Evolutionary conservation across 2,888 invertebrate genomes (phyloP), one percentile per base, ranked within the genome.

Genomic region (Acronicta alni): DNA sequence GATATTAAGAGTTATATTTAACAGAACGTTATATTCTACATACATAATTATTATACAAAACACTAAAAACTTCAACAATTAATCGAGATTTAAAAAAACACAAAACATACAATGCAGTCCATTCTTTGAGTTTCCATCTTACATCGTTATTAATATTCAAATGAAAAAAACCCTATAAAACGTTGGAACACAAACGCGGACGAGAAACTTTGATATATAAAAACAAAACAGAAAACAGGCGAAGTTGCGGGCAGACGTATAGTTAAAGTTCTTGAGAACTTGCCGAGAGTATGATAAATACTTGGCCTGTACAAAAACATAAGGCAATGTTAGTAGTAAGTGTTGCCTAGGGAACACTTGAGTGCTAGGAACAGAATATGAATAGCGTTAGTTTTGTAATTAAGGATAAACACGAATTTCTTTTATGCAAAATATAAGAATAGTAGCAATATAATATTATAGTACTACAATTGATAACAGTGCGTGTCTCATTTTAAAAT

Each of bases 231-330:
- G 39, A 75, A 74, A 37, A 42, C 55, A 45, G 67, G 30, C 58
- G 35, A 80, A 81, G 77, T 85, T 80, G 66, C 39, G 67, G 44
- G 55, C 74, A 82, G 83, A 84, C 81, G 79, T 82, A 86, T 87
- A 81, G 84, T 78, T 66, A 75, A 86, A 89, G 82, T 88, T 88
- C 46, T 38, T 47, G 61, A 67, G 65, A 79, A 80, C 80, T 83
- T 77, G 75, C 69, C 53, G 75, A 72, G 79, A 77, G 80, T 80
- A 85, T 86, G 84, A 85, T 85, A 88, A 86, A 86, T 77, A 82
- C 67, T 73, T 58, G 61, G 38, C 46, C 46, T 16, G 37, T 23
- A 38, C 53, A 71, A 70, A 61, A 63, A 66, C 52, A 60, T 59
- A 53, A 66, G 52, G 53, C 53, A 71, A 55, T 37, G 49, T 46